Evolutionary conservation across 2,888 invertebrate genomes (phyloP), one percentile per base, ranked within the genome.

Genomic region (Callinectes sapidus): DNA sequence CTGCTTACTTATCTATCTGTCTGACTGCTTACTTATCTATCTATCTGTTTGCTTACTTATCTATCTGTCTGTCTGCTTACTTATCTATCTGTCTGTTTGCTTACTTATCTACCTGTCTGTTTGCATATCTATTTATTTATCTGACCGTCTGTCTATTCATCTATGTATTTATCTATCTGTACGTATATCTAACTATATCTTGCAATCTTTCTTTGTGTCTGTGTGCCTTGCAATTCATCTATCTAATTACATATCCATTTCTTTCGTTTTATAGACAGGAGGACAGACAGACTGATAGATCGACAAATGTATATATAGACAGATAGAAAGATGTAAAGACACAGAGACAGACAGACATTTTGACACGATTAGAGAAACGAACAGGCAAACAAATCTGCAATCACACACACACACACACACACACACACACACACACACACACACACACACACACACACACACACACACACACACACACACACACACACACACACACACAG

Each of bases 401-500:
- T 28, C 77, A 77, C 28, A 77, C 32, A 81, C 77, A 81, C 77
- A 81, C 32, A 81, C 77, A 81, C 77, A 81, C 32, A 81, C 35
- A 35, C 81, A 35, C 35, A 35, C 35, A 81, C 81, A 81, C 81
- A 81, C 81, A 81, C 28, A 81, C 81, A 81, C 81, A 81, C 81
- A 81, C 71, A 81, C 81, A 81, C 81, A 81, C 81, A 81, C 71
- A 81, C 81, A 81, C 81, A 81, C 81, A 81, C 71, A 81, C 81
- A 81, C 81, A 81, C 77, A 81, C 71, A 81, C 77, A 81, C 77
- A 81, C 32, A 81, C 77, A 81, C 77, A 81, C 77, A 81, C 77
- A 81, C 77, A 81, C 28, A 77, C 10, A 77, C 77, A 81, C 77
- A 35, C 81, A 81, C 35, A 81, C 81, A 77, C 16, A 81, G 2